A percentile compares a stretch with the other conserved stretches of the same genome.
phyloP scores from a whole-genome alignment of 2,888 invertebrate species.

The Melanophora roralis region DNA sequence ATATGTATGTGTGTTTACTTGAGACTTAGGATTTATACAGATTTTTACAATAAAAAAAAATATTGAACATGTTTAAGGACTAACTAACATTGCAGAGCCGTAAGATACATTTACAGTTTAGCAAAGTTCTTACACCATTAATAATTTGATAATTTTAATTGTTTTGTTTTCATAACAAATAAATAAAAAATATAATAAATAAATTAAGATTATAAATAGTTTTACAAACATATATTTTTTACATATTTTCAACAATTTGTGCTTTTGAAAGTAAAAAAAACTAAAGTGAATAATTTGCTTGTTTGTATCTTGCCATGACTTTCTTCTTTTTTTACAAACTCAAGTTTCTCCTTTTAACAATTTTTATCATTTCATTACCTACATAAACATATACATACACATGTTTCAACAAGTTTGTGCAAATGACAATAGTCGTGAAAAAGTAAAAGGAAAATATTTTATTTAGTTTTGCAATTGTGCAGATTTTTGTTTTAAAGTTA shows the following conservation, averaged over 20 bases:
- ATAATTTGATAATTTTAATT: not conserved
- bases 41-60: slow-evolving; percentile 15
- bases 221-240: slow-evolving; percentile 18
- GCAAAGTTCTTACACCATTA: slow-evolving; percentile 45
- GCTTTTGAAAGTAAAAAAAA: slow-evolving; percentile 60
- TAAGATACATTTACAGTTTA: slow-evolving; percentile 55
- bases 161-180: slow-evolving; percentile 7
- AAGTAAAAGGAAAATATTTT: not conserved
- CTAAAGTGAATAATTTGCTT: slow-evolving; percentile 17
- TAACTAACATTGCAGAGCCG: slow-evolving; percentile 45
- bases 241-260: slow-evolving; percentile 57
- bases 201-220: slow-evolving; percentile 7
- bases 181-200: slow-evolving; percentile 14
- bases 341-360: slow-evolving; percentile 34
- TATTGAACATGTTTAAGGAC: not conserved
- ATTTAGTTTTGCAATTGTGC: slow-evolving; percentile 57
- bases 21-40: slow-evolving; percentile 26
- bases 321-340: slow-evolving; percentile 45
- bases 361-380: slow-evolving; percentile 36
- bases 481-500: slow-evolving; percentile 35
- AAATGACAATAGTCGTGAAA: slow-evolving; percentile 35
- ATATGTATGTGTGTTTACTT: slow-evolving; percentile 4
- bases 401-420: slow-evolving; percentile 60
- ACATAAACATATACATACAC: too few relatives aligned
- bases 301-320: slow-evolving; percentile 17